Base-by-base conservation (phyloP, 2,797 vertebrate species). In the Spea hammondii region DNA sequence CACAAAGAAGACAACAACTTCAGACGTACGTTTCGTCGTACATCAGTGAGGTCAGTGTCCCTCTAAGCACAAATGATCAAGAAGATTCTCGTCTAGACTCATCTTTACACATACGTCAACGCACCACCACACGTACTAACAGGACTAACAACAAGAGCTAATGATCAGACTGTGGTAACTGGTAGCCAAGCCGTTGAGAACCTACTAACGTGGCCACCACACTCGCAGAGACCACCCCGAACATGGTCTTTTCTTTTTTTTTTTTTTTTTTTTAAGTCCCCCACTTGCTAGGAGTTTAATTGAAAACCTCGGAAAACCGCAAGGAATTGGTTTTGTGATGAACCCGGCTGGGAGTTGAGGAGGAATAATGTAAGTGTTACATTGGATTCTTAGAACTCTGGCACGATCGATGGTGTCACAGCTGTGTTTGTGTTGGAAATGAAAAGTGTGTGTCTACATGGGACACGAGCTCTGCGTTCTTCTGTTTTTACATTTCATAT, bases 361-460 rank as follows among this genome's bases (percentile, higher is more conserved):
- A 50, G 55, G 66, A 66, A 62, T 44, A 54, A 12, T 70, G 55
- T 50, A 10, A 44, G 44, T n/a, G 53, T n/a, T 0, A 14, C 9
- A 9, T 48, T 62, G 59, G n/a, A 53, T 69, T 44, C n/a, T 10
- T 13, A 5, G 8, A 8, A 17, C 48, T 48, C 13, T 74, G 78
- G 78, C 78, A 32, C 4, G 1, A 14, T 6, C 6, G 8, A 55
- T 2, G 12, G 53, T 10, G 8, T 53, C 71, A 57, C 78, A 79
- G 78, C 78, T 79, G 78, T 79, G 78, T 79, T 79, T 80, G 46
- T 72, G 54, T 70, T 76, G 13, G 62, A 76, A n/a, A 50, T 4
- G 17, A 1, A 48, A 72, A 10, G 54, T 10, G 53, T 53, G 11
- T 44, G 69, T 60, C 10, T 81, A 57, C 60, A 47, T 68, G 17